Percentiles rank a stretch among this genome's conserved stretches.
phyloP scores from a whole-genome alignment of 2,113 vertebrate genomes.

The Syngnathus scovelli region DNA sequence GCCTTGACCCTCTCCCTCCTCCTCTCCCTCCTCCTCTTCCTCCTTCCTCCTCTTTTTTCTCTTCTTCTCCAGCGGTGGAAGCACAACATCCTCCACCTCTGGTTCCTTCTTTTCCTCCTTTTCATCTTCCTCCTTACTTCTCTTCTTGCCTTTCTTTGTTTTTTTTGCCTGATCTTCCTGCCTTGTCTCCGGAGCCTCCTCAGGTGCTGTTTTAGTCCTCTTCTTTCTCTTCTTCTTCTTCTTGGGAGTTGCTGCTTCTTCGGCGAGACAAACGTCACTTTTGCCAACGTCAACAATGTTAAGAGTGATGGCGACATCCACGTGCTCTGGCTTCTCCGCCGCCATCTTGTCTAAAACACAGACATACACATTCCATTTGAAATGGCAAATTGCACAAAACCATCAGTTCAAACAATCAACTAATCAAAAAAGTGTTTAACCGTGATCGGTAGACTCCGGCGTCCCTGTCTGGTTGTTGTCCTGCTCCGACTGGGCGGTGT shows the following conservation, averaged over 20 bases:
- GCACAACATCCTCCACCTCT: background rate
- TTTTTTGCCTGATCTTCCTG: background rate
- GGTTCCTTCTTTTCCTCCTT: background rate
- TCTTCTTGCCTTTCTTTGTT: conserved; percentile 49
- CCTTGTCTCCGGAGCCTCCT: background rate
- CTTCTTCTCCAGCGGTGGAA: background rate
- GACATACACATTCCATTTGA: background rate
- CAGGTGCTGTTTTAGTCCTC: conserved; percentile 13
- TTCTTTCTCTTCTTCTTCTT: conserved; percentile 60
- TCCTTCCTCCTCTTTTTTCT: conserved; percentile 34
- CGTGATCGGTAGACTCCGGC: background rate
- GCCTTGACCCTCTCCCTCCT: background rate
- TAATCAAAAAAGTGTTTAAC: conserved; percentile 5
- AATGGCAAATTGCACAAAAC: background rate
- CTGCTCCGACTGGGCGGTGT: background rate
- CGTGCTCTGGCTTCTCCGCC: background rate
- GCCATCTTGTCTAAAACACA: background rate
- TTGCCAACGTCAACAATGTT: conserved; percentile 26
- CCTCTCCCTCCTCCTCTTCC: background rate
- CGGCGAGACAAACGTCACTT: background rate
- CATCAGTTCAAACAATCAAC: no score
- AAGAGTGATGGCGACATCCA: conserved; percentile 26
- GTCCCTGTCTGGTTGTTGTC: conserved; percentile 19
- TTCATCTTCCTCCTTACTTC: conserved; percentile 26
- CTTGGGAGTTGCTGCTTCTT: background rate